Conservation (phyloP, 2,113 vertebrate species). For the Siniperca knerii region DNA sequence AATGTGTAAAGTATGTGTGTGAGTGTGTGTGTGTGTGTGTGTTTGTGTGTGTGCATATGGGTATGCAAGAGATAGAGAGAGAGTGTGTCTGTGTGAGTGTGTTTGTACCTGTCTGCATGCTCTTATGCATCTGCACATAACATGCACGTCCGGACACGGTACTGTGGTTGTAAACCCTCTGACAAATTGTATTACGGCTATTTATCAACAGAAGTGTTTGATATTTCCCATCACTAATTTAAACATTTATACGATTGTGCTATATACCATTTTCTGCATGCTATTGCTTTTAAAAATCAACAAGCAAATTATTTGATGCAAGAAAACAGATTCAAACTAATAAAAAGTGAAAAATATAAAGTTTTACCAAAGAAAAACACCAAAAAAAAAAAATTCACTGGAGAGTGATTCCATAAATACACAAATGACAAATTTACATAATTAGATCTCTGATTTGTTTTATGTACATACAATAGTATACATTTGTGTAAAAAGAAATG, state of each 20-base stretch:
- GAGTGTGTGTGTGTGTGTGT: slow-evolving; percentile 13
- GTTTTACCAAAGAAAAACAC: slow-evolving; percentile 79
- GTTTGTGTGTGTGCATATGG: slow-evolving; percentile 15
- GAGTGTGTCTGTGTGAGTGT: slow-evolving; percentile 50
- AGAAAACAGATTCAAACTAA: slow-evolving; percentile 84
- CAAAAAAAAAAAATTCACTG: slow-evolving; percentile 68
- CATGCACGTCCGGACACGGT: slow-evolving; percentile 71
- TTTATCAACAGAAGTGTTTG: slow-evolving; percentile 84
- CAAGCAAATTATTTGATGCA: slow-evolving; percentile 84
- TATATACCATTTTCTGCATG: slow-evolving; percentile 93
- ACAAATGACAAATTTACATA: slow-evolving; percentile 83
- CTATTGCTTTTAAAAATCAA: slow-evolving; percentile 95
- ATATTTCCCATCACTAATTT: slow-evolving; percentile 83
- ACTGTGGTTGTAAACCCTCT: slow-evolving; percentile 78
- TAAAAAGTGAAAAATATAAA: slow-evolving; percentile 76
- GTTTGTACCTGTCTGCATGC: slow-evolving; percentile 70
- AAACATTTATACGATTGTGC: slow-evolving; percentile 90
- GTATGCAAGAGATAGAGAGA: slow-evolving; percentile 34
- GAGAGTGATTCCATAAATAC: slow-evolving; percentile 79
- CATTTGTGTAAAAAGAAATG: slow-evolving; percentile 85
- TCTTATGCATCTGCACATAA: slow-evolving; percentile 65
- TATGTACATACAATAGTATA: slow-evolving; percentile 86
- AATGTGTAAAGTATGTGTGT: slow-evolving; percentile 15
- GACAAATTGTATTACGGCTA: slow-evolving; percentile 73
- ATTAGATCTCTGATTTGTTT: slow-evolving; percentile 77